These are phyloP conservation scores for Chloropsis cyanopogon DNA, from an alignment of 2,113 vertebrate genomes.

Conservation along the genomic window DNA sequence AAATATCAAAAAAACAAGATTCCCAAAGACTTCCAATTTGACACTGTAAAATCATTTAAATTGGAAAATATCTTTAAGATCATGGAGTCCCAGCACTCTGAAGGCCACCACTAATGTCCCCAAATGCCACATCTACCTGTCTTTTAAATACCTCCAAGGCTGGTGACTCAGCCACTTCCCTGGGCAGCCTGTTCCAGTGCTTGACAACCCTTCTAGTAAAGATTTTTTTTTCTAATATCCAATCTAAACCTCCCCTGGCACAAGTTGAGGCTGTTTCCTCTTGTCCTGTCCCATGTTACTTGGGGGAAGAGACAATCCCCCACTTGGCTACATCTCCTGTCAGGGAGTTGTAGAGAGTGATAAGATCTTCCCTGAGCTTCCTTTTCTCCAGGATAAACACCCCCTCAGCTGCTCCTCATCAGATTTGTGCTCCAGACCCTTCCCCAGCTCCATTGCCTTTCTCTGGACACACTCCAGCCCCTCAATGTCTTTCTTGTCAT, in stretches of 20 bases:
- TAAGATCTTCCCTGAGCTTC: not conserved
- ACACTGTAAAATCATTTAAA: not conserved
- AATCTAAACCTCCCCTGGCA: not conserved
- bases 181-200: not conserved
- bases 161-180: not conserved
- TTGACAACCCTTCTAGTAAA: not conserved
- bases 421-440: not conserved
- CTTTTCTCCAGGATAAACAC: not conserved
- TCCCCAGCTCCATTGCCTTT: accelerated
- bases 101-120: not conserved
- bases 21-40: not conserved
- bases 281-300: not conserved
- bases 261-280: not conserved
- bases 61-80: not conserved
- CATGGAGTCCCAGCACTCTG: not conserved
- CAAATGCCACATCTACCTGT: not conserved
- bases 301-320: not conserved
- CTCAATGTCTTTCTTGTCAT: not conserved
- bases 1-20: not conserved
- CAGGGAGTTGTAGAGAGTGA: not conserved
- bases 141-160: not conserved
- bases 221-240: not conserved
- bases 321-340: not conserved
- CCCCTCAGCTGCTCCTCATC: not conserved
- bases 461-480: not conserved